Base-by-base conservation (phyloP, 1,140 invertebrate genomes). In the Drosophila pectinifera region DNA sequence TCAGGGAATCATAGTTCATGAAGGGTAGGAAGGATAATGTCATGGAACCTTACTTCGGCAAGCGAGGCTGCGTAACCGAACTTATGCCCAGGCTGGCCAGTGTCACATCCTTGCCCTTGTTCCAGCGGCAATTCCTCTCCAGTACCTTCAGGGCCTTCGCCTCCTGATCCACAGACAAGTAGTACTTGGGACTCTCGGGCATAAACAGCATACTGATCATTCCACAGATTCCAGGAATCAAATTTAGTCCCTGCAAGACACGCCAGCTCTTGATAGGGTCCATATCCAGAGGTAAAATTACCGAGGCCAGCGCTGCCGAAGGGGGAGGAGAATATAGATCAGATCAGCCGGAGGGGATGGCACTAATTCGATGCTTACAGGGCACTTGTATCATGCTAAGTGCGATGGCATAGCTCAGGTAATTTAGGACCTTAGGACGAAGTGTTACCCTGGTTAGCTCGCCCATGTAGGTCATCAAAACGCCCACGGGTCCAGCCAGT, bases 171-270 rank as follows among this genome's bases (percentile, higher is more conserved):
- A 69, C n/a, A 0, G 83, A 79, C 16, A 89, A 38, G 10, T 61
- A 72, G 20, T 39, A 86, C 49, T 89, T 86, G 26, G 82, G 64
- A 39, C 65, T 76, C 58, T 86, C 82, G 4, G 82, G 83, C 42
- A 83, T 20, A 1, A 13, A 16, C 0, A 22, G 3, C 0, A 89
- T 5, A 0, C 13, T 2, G 6, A 49, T 26, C 1, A 41, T 7
- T 0, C 55, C 54, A 2, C 61, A 2, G 0, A 83, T 4, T 1
- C 79, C 70, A 0, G 84, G 82, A 39, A 76, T 0, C 16, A 58
- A 11, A 43, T 51, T 61, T 5, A 46, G 0, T 4, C 76, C 3
- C 0, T 54, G 46, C 1, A 67, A 18, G 0, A 73, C 14, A 5
- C 83, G 79, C 83, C 83, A 86, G 16, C 36, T 41, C 1, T 24